A percentile compares a stretch with the other conserved stretches of the same genome.
These are phyloP conservation scores for Euwallacea fornicatus DNA, from an alignment of 1,140 invertebrate species.

Conservation along the genomic window DNA sequence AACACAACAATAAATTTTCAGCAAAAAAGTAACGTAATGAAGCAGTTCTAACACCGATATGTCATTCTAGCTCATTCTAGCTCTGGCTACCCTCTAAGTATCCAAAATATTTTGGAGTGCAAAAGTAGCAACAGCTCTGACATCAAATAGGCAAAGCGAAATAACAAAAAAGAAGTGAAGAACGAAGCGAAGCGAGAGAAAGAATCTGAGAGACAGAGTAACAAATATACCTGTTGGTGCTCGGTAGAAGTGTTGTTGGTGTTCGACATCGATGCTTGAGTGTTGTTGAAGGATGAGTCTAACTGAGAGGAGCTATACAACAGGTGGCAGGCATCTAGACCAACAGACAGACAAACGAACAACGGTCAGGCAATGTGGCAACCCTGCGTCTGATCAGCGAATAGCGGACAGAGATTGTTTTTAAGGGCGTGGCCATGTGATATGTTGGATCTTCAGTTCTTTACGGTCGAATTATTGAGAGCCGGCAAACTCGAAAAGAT, in stretches of 20 bases:
- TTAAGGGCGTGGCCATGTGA: neutral
- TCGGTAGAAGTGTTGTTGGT: constrained; percentile 53
- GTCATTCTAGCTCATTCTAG: neutral
- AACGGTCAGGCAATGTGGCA: constrained; percentile 51
- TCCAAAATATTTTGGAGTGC: too few species aligned
- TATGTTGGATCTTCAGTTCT: neutral
- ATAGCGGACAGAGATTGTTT: constrained; percentile 30
- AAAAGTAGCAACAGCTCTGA: too few species aligned
- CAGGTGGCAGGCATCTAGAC: constrained; percentile 65
- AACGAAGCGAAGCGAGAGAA: constrained; percentile 40
- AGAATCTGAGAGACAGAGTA: constrained; percentile 44
- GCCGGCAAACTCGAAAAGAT: too few species aligned
- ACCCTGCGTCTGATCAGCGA: constrained; percentile 39
- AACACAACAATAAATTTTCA: too few species aligned
- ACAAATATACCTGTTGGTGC: constrained; percentile 55
- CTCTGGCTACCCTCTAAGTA: too few species aligned
- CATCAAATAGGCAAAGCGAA: neutral
- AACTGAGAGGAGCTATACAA: constrained; percentile 63
- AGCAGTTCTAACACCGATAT: neutral
- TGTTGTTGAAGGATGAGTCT: constrained; percentile 61
- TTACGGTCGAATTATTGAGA: too few species aligned
- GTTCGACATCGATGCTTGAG: constrained; percentile 52
- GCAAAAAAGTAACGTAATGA: too few species aligned
- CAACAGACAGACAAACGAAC: constrained; percentile 63
- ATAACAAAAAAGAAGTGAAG: constrained; percentile 16